Evolutionary conservation across 2,113 vertebrate species (phyloP).

Genomic region (Cardinalis cardinalis): DNA sequence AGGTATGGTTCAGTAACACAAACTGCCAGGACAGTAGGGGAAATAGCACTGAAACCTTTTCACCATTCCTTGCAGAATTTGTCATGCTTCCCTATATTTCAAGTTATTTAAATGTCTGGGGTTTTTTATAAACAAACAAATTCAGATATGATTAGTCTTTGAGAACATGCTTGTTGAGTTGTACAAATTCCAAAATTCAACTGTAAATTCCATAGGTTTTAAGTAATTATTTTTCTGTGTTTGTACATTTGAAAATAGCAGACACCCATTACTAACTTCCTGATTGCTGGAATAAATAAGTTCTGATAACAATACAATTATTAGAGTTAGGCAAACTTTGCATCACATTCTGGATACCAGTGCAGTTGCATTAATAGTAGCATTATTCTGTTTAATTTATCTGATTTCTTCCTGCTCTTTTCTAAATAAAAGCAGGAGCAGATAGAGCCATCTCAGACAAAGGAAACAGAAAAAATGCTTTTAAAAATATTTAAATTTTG

Average conservation of each 20-base stretch:
- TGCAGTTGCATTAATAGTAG: neutral
- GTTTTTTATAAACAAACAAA: neutral
- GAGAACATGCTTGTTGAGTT: neutral
- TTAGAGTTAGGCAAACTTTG: neutral
- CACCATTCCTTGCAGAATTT: neutral
- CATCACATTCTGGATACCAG: neutral
- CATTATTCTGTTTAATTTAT: neutral
- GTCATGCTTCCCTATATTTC: neutral
- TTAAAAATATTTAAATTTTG: neutral
- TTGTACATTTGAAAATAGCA: neutral
- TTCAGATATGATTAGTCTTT: neutral
- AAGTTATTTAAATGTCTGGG: neutral
- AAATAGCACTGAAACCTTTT: neutral
- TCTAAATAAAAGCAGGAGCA: neutral
- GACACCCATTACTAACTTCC: neutral
- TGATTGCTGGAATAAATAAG: neutral
- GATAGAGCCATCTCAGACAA: neutral
- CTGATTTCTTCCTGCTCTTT: neutral
- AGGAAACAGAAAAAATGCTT: neutral
- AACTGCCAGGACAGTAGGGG: neutral
- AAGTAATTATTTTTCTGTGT: neutral
- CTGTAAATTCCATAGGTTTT: neutral
- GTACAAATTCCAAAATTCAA: neutral
- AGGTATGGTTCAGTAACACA: neutral
- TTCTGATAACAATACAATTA: neutral